Evolutionary conservation across 2,888 invertebrate species (phyloP).

Genomic region (Rhingia campestris): DNA sequence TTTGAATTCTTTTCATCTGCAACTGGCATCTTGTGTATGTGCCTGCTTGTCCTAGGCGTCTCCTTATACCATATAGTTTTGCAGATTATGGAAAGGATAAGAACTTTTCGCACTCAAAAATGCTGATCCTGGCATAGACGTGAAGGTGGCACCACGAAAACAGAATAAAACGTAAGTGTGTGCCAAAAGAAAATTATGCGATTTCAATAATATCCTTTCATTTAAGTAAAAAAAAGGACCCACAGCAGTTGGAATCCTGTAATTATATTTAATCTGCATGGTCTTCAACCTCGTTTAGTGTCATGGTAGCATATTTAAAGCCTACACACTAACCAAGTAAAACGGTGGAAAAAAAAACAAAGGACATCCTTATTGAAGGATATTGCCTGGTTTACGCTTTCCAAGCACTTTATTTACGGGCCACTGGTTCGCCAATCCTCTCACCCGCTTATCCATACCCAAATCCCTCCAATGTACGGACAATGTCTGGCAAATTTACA

Average conservation of each 20-base stretch:
- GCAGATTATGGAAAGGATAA: slow-evolving; percentile 41
- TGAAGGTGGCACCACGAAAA: background rate
- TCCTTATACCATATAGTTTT: background rate
- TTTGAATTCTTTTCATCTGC: slow-evolving; percentile 40
- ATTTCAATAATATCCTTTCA: slow-evolving; percentile 39
- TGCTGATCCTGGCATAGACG: slow-evolving; percentile 35
- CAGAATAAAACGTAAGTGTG: slow-evolving; percentile 10
- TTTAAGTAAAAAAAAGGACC: background rate
- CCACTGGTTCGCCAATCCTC: slow-evolving; percentile 49
- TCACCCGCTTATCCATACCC: slow-evolving; percentile 9
- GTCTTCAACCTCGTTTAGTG: slow-evolving; percentile 18
- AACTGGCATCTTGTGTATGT: slow-evolving; percentile 6
- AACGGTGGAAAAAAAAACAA: background rate
- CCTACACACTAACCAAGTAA: slow-evolving; percentile 30
- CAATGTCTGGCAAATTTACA: slow-evolving; percentile 72
- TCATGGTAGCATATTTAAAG: slow-evolving; percentile 23
- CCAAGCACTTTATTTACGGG: slow-evolving; percentile 54
- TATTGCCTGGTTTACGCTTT: slow-evolving; percentile 51
- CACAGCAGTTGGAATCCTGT: too few species aligned
- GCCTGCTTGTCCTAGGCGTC: background rate
- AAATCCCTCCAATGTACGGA: slow-evolving; percentile 35
- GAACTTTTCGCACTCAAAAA: slow-evolving; percentile 50
- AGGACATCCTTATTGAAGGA: slow-evolving; percentile 51
- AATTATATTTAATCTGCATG: slow-evolving; percentile 8
- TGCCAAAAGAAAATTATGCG: slow-evolving; percentile 25